phyloP scores from a whole-genome alignment of 2,888 invertebrate species.

The Thyatira batis region DNA sequence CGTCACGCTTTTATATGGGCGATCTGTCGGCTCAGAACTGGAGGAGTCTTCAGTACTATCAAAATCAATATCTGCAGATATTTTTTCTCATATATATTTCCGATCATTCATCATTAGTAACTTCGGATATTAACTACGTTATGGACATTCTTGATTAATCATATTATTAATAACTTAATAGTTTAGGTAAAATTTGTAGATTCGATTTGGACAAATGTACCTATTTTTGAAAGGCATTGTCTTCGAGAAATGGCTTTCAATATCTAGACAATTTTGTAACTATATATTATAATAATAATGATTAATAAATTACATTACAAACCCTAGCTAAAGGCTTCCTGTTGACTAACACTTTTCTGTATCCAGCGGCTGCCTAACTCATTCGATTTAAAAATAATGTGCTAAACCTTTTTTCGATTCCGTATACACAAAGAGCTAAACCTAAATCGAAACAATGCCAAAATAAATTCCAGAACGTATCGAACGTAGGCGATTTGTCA shows the following conservation, averaged over 20 bases:
- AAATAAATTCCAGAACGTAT: slow-evolving; percentile 22
- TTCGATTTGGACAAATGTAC: no score
- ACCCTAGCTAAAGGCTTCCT: no score
- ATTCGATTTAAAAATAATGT: no score
- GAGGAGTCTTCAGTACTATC: slow-evolving; percentile 15
- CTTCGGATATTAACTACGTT: background rate
- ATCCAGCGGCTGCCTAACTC: no score
- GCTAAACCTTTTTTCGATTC: no score
- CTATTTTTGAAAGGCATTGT: no score
- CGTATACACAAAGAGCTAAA: background rate
- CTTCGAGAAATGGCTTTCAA: no score
- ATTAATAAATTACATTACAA: no score
- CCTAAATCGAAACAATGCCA: background rate
- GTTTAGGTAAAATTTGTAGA: no score
- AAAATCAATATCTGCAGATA: slow-evolving; percentile 17
- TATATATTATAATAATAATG: no score
- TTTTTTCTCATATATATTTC: slow-evolving; percentile 4
- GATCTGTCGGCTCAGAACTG: slow-evolving; percentile 33
- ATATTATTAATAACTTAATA: background rate
- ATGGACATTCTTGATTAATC: background rate
- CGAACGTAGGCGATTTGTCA: slow-evolving; percentile 63
- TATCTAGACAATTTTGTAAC: no score
- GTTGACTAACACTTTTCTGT: no score
- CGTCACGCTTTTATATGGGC: slow-evolving; percentile 42
- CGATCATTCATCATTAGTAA: background rate